Percentiles rank a stretch among this genome's conserved stretches.
Conservation (phyloP, 2,797 vertebrate species). For the Notolepis coatsorum region DNA sequence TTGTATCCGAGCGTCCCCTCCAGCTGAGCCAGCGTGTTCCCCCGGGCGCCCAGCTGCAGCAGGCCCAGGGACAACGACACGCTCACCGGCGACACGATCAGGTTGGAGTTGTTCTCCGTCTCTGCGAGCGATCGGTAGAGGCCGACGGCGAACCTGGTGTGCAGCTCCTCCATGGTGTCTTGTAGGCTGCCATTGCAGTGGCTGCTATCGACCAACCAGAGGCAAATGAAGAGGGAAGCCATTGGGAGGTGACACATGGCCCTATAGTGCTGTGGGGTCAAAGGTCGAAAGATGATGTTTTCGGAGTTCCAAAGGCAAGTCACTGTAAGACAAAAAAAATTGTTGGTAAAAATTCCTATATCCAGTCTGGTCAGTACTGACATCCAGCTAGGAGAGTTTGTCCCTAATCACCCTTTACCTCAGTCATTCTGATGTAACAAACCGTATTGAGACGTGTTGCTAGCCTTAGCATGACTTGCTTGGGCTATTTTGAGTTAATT, state of each 20-base stretch:
- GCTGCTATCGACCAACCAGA: slow-evolving; percentile 70
- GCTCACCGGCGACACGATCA: slow-evolving; percentile 86
- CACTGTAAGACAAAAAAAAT: slow-evolving; percentile 23
- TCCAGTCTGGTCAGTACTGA: not conserved
- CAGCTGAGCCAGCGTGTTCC: slow-evolving; percentile 86
- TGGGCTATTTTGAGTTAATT: too few species aligned
- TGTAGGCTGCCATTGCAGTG: slow-evolving; percentile 67
- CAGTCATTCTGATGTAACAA: too few species aligned
- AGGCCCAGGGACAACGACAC: slow-evolving; percentile 86
- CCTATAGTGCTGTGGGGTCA: slow-evolving; percentile 34
- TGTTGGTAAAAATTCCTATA: not conserved
- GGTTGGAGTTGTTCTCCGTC: slow-evolving; percentile 81
- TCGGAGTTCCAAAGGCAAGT: slow-evolving; percentile 1
- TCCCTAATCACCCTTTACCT: too few species aligned
- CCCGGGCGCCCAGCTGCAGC: slow-evolving; percentile 88
- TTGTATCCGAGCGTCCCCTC: slow-evolving; percentile 85
- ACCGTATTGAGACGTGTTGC: too few species aligned
- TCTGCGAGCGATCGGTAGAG: slow-evolving; percentile 79
- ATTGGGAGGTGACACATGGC: slow-evolving; percentile 76
- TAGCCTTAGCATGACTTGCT: too few species aligned
- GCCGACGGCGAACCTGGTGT: slow-evolving; percentile 82
- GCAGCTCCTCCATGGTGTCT: slow-evolving; percentile 80
- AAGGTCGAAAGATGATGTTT: slow-evolving; percentile 31
- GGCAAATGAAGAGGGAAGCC: slow-evolving; percentile 71
- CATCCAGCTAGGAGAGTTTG: not conserved